Base-by-base conservation (phyloP, 2,888 invertebrate genomes). In the Geophilus truncorum region DNA sequence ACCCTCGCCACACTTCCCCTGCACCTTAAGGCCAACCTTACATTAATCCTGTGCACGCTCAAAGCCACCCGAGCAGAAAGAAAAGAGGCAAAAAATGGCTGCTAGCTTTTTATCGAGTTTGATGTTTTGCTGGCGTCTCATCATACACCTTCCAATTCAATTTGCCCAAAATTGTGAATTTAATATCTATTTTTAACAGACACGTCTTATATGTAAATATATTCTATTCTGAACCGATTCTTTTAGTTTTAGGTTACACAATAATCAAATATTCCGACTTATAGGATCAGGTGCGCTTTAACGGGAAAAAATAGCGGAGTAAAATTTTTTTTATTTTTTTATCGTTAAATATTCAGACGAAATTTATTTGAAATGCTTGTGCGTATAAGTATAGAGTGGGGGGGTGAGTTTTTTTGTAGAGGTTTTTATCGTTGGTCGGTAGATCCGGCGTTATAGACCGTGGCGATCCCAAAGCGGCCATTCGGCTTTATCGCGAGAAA, bases 361-460 rank as follows among this genome's bases (percentile, higher is more conserved):
- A 25, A 10, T 62, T 62, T 62, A 62, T 62, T 62, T 62, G 23
- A 62, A 25, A 62, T 7, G 62, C 62, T 25, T 5, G 62, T 25
- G 62, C 12, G 25, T 62, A 28, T 62, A 18, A 18, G 45, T 45
- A 45, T 45, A 18, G 45, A 15, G n/a, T 5, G 45, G 18, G 45
- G 45, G 25, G 62, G 62, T 21, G 1, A 25, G 15, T 6, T 6
- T 62, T 62, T 62, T 25, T 23, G 9, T 7, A 15, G 28, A 28
- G 6, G 25, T 21, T 62, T 62, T 62, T 62, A 62, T 62, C 62
- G 62, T 62, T 15, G 62, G 62, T 62, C 62, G 62, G 62, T 62
- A 28, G 62, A 62, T 62, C 62, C 62, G 62, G 62, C 62, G 62
- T 62, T 62, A 62, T 62, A 62, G 62, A 62, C 62, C 62, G 62